phyloP scores from a whole-genome alignment of 1,140 invertebrate genomes.

The Orchestia grillus region DNA sequence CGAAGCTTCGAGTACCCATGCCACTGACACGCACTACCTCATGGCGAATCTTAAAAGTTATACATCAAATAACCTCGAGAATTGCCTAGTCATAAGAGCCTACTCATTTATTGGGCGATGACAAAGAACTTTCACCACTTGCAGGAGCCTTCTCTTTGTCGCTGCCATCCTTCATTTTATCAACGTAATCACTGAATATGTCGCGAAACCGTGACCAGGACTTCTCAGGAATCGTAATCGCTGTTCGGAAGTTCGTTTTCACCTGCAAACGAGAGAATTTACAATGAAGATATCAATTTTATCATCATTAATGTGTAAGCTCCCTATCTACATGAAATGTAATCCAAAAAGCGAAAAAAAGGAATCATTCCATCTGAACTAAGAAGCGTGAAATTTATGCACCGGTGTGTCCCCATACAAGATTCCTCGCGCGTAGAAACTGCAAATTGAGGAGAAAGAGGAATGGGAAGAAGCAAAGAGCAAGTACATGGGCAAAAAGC shows the following conservation, averaged over 20 bases:
- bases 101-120: slow-evolving; percentile 65
- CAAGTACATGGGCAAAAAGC: too few species aligned
- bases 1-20: neutral
- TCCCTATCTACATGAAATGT: too few species aligned
- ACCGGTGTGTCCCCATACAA: too few species aligned
- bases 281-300: neutral
- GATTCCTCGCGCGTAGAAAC: too few species aligned
- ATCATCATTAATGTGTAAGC: too few species aligned
- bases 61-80: slow-evolving; percentile 65
- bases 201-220: slow-evolving; percentile 97
- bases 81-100: slow-evolving; percentile 65
- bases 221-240: slow-evolving; percentile 97
- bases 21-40: slow-evolving; percentile 31
- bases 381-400: too few species aligned
- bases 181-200: slow-evolving; percentile 94
- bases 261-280: slow-evolving; percentile 78
- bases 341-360: too few species aligned
- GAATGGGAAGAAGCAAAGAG: too few species aligned
- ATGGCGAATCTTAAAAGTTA: slow-evolving; percentile 62
- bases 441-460: too few species aligned
- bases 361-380: too few species aligned
- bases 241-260: slow-evolving; percentile 96
- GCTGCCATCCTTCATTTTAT: slow-evolving; percentile 83
- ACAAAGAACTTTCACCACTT: slow-evolving; percentile 60
- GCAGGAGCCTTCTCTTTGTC: slow-evolving; percentile 64